These are phyloP conservation scores for Rattus rattus DNA, from an alignment of 2,113 vertebrate genomes.

Conservation along the genomic window DNA sequence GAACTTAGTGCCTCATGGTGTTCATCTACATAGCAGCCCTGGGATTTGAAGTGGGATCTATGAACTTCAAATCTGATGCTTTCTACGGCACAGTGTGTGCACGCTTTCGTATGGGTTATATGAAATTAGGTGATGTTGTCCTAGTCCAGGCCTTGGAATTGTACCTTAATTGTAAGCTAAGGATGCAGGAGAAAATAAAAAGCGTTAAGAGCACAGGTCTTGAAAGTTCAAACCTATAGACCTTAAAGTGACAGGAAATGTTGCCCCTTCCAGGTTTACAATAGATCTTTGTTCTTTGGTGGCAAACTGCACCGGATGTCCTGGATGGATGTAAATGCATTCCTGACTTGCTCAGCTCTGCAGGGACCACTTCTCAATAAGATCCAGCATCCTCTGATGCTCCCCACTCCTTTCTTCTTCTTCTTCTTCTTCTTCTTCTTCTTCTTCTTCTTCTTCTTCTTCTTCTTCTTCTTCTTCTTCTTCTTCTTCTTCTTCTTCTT, in stretches of 20 bases:
- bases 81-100: not conserved
- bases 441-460: no score
- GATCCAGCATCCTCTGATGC: not conserved
- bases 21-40: not conserved
- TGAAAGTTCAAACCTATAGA: slow-evolving; percentile 73
- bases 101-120: not conserved
- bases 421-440: not conserved
- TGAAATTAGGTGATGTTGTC: not conserved
- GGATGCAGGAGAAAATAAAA: slow-evolving; percentile 64
- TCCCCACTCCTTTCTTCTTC: not conserved
- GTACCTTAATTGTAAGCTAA: slow-evolving; percentile 31
- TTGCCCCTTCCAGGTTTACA: slow-evolving; percentile 34
- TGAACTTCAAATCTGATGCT: not conserved
- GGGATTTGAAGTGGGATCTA: not conserved
- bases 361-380: not conserved
- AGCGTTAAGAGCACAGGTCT: slow-evolving; percentile 51
- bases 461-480: no score
- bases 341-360: not conserved
- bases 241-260: slow-evolving; percentile 64
- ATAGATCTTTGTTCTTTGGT: slow-evolving; percentile 52
- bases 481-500: no score
- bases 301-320: slow-evolving; percentile 53
- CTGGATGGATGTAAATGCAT: slow-evolving; percentile 55
- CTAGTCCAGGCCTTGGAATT: not conserved
- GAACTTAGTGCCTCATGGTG: not conserved